Percentiles rank a stretch among this genome's conserved stretches.
These are phyloP conservation scores for Pleuronectes platessa DNA, from an alignment of 2,113 vertebrate species.

Conservation along the genomic window DNA sequence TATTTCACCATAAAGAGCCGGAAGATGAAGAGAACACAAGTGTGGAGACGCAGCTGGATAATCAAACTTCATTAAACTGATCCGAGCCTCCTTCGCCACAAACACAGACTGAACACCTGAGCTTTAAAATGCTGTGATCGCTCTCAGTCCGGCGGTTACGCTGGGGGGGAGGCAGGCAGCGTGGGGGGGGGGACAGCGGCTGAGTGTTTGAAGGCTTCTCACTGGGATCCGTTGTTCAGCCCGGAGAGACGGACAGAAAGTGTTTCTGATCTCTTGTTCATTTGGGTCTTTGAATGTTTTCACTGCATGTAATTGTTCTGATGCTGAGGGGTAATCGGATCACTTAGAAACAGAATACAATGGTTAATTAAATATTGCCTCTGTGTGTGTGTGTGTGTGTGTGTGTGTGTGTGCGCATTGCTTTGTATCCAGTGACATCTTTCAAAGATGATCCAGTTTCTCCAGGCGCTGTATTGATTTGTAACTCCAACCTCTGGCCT, in stretches of 20 bases:
- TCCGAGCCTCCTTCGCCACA: constrained; percentile 7
- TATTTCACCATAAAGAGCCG: constrained; percentile 2
- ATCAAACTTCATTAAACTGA: constrained; percentile 24
- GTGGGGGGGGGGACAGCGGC: constrained; percentile 42
- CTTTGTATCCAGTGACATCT: constrained; percentile 30
- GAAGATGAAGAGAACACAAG: constrained; percentile 12
- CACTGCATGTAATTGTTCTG: constrained; percentile 79
- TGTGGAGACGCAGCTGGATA: constrained; percentile 20
- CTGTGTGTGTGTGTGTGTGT: constrained; percentile 41
- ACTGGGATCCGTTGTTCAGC: constrained; percentile 34
- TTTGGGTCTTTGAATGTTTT: constrained; percentile 73
- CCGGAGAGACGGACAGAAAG: constrained; percentile 57
- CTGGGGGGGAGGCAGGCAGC: no score
- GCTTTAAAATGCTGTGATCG: constrained; percentile 21
- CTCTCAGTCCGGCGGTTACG: constrained; percentile 28
- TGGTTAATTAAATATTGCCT: constrained; percentile 76
- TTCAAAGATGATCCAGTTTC: constrained; percentile 52
- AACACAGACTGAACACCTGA: constrained; percentile 21
- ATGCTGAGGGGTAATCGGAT: constrained; percentile 77
- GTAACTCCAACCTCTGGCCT: constrained; percentile 39
- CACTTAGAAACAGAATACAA: constrained; percentile 77
- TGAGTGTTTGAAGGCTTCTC: constrained; percentile 63
- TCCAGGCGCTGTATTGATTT: constrained; percentile 65
- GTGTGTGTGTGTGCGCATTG: constrained; percentile 22
- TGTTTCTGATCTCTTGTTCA: constrained; percentile 77